These are phyloP conservation scores for Telmatochromis sp. DNA, from an alignment of 2,113 vertebrate genomes.

Conservation along the genomic window DNA sequence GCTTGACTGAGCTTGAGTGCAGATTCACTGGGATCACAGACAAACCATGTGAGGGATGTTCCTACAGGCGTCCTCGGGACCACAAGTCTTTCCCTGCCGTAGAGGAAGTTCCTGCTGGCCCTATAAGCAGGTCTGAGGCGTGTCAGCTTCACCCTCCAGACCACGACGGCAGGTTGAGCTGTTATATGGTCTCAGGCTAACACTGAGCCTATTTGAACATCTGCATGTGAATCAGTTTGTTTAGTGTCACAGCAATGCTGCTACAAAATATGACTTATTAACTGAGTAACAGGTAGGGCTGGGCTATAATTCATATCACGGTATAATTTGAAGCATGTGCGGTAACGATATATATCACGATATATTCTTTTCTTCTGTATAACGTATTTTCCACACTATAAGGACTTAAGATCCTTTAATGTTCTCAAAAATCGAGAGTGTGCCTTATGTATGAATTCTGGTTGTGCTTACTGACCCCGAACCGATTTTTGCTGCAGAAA, in stretches of 20 bases:
- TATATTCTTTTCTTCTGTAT: too few species aligned
- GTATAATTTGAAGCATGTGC: accelerated
- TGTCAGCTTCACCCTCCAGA: neutral
- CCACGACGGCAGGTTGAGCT: neutral
- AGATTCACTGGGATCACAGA: neutral
- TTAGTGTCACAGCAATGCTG: neutral
- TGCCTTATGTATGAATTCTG: too few species aligned
- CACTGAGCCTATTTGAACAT: neutral
- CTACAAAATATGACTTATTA: neutral
- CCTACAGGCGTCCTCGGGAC: neutral
- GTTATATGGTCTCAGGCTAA: neutral
- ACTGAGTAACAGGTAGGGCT: neutral
- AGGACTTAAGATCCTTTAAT: too few species aligned
- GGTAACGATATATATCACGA: too few species aligned
- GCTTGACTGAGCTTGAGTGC: neutral
- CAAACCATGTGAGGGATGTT: neutral
- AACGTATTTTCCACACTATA: too few species aligned
- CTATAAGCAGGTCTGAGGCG: neutral
- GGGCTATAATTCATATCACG: too few species aligned
- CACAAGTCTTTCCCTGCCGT: neutral
- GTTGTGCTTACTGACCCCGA: accelerated
- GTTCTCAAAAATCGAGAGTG: accelerated
- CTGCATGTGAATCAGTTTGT: neutral
- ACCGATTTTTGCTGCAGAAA: accelerated
- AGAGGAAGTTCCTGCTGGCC: neutral